phyloP scores from a whole-genome alignment of 2,797 vertebrate species.

The Melanotaenia nigrans region DNA sequence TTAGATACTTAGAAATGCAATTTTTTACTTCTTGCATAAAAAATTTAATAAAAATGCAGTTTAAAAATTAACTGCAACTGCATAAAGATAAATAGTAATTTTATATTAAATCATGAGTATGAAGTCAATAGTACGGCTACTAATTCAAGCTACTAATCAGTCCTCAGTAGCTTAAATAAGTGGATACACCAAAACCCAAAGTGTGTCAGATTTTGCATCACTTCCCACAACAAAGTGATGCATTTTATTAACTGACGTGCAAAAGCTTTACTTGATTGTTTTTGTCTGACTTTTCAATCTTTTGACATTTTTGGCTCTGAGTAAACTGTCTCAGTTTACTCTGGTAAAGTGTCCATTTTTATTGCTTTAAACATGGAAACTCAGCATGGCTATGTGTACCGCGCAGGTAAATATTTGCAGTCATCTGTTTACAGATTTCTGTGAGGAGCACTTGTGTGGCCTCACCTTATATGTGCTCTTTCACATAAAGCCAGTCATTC shows the following conservation, averaged over 20 bases:
- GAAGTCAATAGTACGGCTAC: not conserved
- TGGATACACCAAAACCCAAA: not conserved
- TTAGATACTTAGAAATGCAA: not conserved
- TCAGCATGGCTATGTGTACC: not conserved
- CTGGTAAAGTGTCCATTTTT: not conserved
- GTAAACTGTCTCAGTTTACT: not conserved
- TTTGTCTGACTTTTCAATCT: not conserved
- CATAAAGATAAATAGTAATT: not conserved
- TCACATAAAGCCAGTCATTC: too few species aligned
- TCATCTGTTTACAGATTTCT: too few species aligned
- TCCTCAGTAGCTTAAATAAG: not conserved
- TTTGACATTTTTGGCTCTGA: not conserved
- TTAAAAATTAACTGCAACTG: not conserved
- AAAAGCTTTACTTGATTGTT: not conserved
- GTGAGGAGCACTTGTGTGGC: too few species aligned
- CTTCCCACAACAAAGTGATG: slow-evolving; percentile 2
- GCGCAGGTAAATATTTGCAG: too few species aligned
- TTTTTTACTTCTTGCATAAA: not conserved
- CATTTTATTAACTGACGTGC: not conserved
- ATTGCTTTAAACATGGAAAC: not conserved
- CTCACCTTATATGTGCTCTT: too few species aligned
- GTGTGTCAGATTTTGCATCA: not conserved
- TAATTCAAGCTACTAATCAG: too few species aligned
- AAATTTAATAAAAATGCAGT: not conserved
- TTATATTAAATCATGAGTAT: not conserved